These are phyloP conservation scores for Mormyrus hasselquistii DNA, from an alignment of 2,797 vertebrate genomes.

Conservation along the genomic window DNA sequence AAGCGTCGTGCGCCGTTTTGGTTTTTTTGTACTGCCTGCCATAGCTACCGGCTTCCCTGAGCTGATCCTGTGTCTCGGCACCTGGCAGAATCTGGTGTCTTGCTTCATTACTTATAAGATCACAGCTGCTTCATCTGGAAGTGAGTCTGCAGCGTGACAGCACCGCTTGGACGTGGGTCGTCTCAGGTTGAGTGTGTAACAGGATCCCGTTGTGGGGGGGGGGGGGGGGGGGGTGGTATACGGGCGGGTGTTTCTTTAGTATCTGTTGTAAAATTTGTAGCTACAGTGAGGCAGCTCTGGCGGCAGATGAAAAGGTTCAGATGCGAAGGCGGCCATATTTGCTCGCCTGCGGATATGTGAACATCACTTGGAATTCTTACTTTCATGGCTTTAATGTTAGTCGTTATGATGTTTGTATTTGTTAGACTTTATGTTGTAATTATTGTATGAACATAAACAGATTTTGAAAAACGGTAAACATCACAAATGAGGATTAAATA, in stretches of 20 bases:
- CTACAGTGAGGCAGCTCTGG: background rate
- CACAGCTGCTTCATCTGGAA: conserved; percentile 4
- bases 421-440: background rate
- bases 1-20: conserved; percentile 46
- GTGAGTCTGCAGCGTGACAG: background rate
- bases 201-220: background rate
- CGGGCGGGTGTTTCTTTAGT: background rate
- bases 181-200: background rate
- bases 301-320: background rate
- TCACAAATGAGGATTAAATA: background rate
- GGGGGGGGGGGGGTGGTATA: background rate
- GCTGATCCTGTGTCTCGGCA: accelerated
- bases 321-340: background rate
- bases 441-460: background rate
- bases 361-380: background rate
- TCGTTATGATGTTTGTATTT: background rate
- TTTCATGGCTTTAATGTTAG: background rate
- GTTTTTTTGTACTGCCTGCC: conserved; percentile 43
- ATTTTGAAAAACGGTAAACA: background rate
- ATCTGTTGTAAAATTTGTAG: background rate
- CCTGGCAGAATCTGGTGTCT: conserved; percentile 14
- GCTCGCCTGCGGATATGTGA: background rate
- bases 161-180: background rate
- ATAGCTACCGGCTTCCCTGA: conserved; percentile 29
- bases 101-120: background rate